Base-by-base conservation (phyloP, 1,140 invertebrate species). In the Papilio machaon region DNA sequence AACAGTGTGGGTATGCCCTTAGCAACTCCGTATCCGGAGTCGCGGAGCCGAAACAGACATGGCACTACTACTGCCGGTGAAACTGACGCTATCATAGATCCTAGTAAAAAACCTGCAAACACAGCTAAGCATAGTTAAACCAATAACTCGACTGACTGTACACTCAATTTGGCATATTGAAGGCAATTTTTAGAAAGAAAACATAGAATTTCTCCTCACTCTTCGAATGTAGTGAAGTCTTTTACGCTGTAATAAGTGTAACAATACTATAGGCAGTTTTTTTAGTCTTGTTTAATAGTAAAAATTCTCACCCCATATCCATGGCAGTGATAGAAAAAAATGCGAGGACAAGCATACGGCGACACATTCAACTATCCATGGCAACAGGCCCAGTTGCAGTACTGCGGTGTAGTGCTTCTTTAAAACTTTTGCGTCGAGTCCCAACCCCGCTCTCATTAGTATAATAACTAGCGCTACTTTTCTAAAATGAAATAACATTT, bases 21-120 rank as follows among this genome's bases (percentile, higher is more conserved):
- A 52, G 97, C 96, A 2, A 98, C 97, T 2, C 99, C 99, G 88
- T 98, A 98, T 4, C 98, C 98, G 86, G 97, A 97, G 76, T 97
- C 96, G 17, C 98, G 95, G 13, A 99, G 94, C 81, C 97, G 95
- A 82, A 99, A 97, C 54, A 99, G 95, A 85, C 97, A 98, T 0
- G 99, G 98, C 1, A 99, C 99, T 9, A 99, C 98, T 2, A 99
- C 98, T 11, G 99, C 99, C 2, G 99, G 99, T 0, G 98, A 99
- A 2, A 99, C 98, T 5, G 99, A 98, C 0, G 98, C 97, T 76
- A 99, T 96, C 81, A 99, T 97, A 83, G 97, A 97, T 84, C 98
- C 98, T 43, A 99, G 95, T 60, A 99, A 95, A 82, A 99, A 97
- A 79, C 87, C 95, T 95, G 83, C 47, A 92, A 93, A 10, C 43